Percentiles rank a stretch among this genome's conserved stretches.
phyloP scores from a whole-genome alignment of 1,140 invertebrate species.

The Proctacanthus coquilletti region DNA sequence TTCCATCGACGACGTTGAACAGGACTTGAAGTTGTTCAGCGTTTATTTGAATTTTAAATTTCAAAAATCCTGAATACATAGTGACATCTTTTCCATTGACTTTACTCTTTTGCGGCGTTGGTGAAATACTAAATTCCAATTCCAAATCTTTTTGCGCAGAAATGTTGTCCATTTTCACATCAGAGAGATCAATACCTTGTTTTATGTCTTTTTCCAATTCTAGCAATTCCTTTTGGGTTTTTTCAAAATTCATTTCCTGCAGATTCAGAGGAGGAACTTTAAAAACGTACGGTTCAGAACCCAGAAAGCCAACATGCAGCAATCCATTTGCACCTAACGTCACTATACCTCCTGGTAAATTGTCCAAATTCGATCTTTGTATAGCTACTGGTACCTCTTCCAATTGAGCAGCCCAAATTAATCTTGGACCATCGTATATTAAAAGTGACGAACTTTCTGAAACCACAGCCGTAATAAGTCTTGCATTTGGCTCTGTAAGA shows the following conservation, averaged over 20 bases:
- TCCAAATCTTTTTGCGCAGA: conserved; percentile 16
- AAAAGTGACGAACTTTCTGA: conserved; percentile 44
- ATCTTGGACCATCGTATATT: conserved; percentile 51
- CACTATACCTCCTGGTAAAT: conserved; percentile 20
- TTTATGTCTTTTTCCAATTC: conserved; percentile 29
- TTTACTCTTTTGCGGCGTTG: conserved; percentile 12
- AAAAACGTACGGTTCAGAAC: conserved; percentile 24
- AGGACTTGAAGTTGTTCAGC: conserved; percentile 20
- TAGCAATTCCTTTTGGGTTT: conserved; percentile 23
- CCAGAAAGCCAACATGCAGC: conserved; percentile 21
- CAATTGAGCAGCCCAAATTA: conserved; percentile 61
- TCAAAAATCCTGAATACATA: conserved; percentile 15
- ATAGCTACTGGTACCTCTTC: conserved; percentile 21
- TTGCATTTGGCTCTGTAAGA: conserved; percentile 35
- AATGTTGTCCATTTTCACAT: conserved; percentile 9
- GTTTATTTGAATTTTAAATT: conserved; percentile 14
- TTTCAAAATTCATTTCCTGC: conserved; percentile 19
- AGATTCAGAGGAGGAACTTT: conserved; percentile 22
- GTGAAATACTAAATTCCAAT: conserved; percentile 15
- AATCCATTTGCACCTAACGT: conserved; percentile 17
- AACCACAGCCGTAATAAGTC: conserved; percentile 38
- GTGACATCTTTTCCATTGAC: conserved; percentile 21
- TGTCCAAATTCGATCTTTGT: conserved; percentile 22
- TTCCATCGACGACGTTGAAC: conserved; percentile 13
- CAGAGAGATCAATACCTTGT: conserved; percentile 23